Base-by-base conservation (phyloP, 2,888 invertebrate genomes). In the Ganaspis brasiliensis region DNA sequence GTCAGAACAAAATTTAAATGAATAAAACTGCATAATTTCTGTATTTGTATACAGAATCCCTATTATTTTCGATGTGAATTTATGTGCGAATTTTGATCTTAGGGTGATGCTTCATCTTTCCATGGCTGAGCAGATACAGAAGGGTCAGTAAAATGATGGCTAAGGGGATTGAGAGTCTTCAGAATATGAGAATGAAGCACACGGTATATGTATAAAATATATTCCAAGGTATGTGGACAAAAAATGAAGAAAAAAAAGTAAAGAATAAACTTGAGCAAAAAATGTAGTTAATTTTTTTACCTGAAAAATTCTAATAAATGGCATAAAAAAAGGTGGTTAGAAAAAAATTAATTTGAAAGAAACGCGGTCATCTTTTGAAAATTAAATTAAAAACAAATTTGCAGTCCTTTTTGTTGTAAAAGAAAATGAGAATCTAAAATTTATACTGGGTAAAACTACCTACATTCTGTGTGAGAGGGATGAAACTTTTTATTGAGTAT, bases 91-190 rank as follows among this genome's bases (percentile, higher is more conserved):
- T 56, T 56, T 56, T 56, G 24, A 12, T 57, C 26, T 57, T 24
- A 31, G n/a, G 57, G 12, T 57, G 26, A 52, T 52, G 19, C 16
- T 14, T 57, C 57, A 21, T 57, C 14, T 31, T 24, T 14, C 21
- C 26, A n/a, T 26, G 57, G 26, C 24, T 57, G 57, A 57, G 26
- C 26, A n/a, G 57, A 57, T 57, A 26, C 57, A 31, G n/a, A n/a
- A n/a, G 57, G 31, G 31, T 31, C 57, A 57, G 57, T 14, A 57
- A 31, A 57, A 57, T 26, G 26, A 57, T 57, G 31, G 57, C 57
- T 26, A 26, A 57, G 57, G 26, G 57, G 57, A 57, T 57, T 57
- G 14, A 57, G 57, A 57, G 57, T 26, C 57, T 14, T 21, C 4
- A 57, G 26, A 24, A 49, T 49, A 49, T 49, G 31, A 31, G 3